Percentiles rank a stretch among this genome's conserved stretches.
Conservation (phyloP, 1,140 invertebrate genomes). For the Oscheius sp. region DNA sequence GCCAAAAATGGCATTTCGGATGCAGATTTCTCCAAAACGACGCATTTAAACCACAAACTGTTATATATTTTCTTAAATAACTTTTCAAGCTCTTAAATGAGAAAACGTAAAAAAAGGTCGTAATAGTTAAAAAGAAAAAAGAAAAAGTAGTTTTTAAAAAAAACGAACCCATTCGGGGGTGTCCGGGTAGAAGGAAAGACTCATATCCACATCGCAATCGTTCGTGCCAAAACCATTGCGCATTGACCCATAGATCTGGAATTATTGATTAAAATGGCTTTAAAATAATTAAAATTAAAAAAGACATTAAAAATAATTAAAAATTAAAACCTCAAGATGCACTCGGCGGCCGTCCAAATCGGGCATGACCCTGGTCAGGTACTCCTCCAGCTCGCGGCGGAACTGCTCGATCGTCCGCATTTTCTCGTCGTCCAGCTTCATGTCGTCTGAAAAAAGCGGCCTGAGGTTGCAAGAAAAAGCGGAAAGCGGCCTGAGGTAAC, state of each 20-base stretch:
- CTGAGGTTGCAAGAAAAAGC: too few species aligned
- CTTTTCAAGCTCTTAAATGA: too few species aligned
- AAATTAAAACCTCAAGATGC: neutral
- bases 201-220: conserved; percentile 88
- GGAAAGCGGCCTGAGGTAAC: too few species aligned
- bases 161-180: conserved; percentile 48
- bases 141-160: too few species aligned
- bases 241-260: conserved; percentile 90
- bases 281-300: too few species aligned
- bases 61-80: too few species aligned
- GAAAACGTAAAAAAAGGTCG: too few species aligned
- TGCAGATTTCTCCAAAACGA: too few species aligned
- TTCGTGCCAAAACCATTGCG: conserved; percentile 88
- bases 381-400: conserved; percentile 17
- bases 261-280: neutral
- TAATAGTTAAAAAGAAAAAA: too few species aligned
- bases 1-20: too few species aligned
- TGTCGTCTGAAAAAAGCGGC: neutral
- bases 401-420: conserved; percentile 14
- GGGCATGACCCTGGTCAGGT: conserved; percentile 1
- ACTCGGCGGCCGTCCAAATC: conserved; percentile 1
- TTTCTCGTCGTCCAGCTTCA: neutral
- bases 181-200: conserved; percentile 74
- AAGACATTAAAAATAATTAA: too few species aligned
- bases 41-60: too few species aligned